Evolutionary conservation across 2,888 invertebrate genomes (phyloP), one percentile per base, ranked within the genome.

Genomic region (Microdon myrmicae): DNA sequence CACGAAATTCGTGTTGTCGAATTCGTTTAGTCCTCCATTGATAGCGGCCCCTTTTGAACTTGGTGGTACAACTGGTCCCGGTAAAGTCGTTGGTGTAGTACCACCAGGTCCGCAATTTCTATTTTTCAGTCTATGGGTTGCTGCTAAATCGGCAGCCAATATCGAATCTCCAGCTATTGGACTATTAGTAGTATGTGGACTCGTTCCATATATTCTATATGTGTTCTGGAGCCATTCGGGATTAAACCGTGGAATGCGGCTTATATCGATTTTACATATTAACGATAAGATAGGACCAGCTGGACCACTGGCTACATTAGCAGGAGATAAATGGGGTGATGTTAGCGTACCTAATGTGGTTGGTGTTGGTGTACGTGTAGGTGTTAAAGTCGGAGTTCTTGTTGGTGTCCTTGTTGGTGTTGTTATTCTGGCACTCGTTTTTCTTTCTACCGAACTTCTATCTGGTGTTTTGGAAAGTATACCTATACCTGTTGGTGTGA

Each of bases 231-330:
- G 72, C 76, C 76, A 75, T 44, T 76, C 76, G 6, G 72, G 67
- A n/a, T 71, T 71, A 34, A 77, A 69, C 6, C 73, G 74, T 8
- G 69, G 66, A 56, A 79, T 64, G 14, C 77, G 76, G 10, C 72
- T 72, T 35, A 79, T 68, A 51, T 78, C 77, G 17, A 79, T 78
- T 67, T 73, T 75, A 67, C 79, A 79, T 35, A 79, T 74, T 10
- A 78, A 48, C 12, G 77, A 71, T 16, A 49, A 44, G 20, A 37
- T 45, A 34, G 60, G 47, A 37, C 41, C 43, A 23, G 38, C 39
- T 32, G 48, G 48, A 8, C 55, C 55, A 1, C 68, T 67, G 0
- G 69, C 69, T 8, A 68, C 69, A 3, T 53, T 48, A 13, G 64
- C 49, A 10, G 60, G 48, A 34, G 51, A 43, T 45, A 35, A 54